These are phyloP conservation scores for Holocentrus rufus DNA, from an alignment of 2,797 vertebrate genomes.

Conservation along the genomic window DNA sequence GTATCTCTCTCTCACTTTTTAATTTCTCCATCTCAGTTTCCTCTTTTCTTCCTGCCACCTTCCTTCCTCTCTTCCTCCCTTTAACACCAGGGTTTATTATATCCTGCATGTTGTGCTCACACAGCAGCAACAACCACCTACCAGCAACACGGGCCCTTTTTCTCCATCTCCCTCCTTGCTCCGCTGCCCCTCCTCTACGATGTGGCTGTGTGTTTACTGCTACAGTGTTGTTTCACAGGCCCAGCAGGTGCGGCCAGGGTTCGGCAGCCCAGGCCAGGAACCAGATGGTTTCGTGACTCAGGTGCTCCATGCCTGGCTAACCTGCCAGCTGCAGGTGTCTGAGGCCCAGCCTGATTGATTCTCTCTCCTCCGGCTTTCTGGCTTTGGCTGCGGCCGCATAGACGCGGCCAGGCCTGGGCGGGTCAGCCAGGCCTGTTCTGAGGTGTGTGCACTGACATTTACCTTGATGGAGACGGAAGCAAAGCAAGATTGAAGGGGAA, in stretches of 20 bases:
- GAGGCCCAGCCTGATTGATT: constrained; percentile 75
- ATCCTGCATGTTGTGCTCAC: constrained; percentile 31
- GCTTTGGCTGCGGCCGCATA: constrained; percentile 33
- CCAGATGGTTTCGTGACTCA: constrained; percentile 79
- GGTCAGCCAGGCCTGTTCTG: constrained; percentile 66
- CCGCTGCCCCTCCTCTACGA: constrained; percentile 41
- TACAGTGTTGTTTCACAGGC: constrained; percentile 70
- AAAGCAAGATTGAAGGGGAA: constrained; percentile 47
- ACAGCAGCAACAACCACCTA: constrained; percentile 41
- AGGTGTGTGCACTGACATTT: constrained; percentile 80
- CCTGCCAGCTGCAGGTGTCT: constrained; percentile 77
- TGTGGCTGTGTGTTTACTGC: constrained; percentile 67
- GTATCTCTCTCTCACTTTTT: neutral
- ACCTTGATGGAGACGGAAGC: constrained; percentile 58
- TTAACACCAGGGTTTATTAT: constrained; percentile 11
- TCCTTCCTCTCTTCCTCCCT: neutral
- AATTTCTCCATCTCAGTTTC: constrained; percentile 17
- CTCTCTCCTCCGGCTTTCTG: constrained; percentile 34
- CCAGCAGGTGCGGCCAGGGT: constrained; percentile 74
- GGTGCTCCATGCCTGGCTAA: constrained; percentile 73
- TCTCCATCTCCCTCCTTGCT: constrained; percentile 22
- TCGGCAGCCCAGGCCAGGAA: constrained; percentile 62
- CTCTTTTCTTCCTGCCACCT: constrained; percentile 5
- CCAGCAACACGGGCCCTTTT: constrained; percentile 21
- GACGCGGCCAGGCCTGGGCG: constrained; percentile 50